Percentiles rank a stretch among this genome's conserved stretches.
phyloP scores from a whole-genome alignment of 2,888 invertebrate genomes.

The Prosopocoilus inquinatus region DNA sequence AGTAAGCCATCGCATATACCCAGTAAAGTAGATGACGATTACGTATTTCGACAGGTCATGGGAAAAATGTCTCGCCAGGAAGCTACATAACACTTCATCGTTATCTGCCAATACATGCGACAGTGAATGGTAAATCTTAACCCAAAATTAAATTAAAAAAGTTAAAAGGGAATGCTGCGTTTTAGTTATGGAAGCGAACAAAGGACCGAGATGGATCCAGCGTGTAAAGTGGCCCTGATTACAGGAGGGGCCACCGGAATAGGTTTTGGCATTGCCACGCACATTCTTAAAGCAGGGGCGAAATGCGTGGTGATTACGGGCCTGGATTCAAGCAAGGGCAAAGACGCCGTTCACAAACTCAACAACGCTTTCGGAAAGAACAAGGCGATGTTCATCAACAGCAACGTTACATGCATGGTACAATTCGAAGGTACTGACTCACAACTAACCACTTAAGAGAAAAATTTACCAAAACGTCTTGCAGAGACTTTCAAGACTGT shows the following conservation, averaged over 20 bases:
- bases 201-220: conserved; percentile 29
- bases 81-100: too few relatives aligned
- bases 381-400: conserved; percentile 40
- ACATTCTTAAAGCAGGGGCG: conserved; percentile 49
- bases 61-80: too few relatives aligned
- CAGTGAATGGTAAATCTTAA: too few relatives aligned
- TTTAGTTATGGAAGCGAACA: conserved; percentile 13
- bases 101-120: too few relatives aligned
- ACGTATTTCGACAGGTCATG: too few relatives aligned
- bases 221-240: conserved; percentile 50
- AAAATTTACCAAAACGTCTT: conserved; percentile 6
- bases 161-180: not conserved
- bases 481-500: conserved; percentile 34
- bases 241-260: conserved; percentile 51
- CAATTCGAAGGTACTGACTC: conserved; percentile 40
- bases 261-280: conserved; percentile 50
- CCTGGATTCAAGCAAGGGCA: conserved; percentile 37
- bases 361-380: conserved; percentile 41
- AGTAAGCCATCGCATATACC: too few relatives aligned
- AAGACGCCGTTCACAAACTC: conserved; percentile 38
- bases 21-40: too few relatives aligned
- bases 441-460: not conserved
- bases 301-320: conserved; percentile 43
- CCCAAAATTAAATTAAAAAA: too few relatives aligned
- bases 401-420: conserved; percentile 40